Conservation (phyloP, 2,113 vertebrate genomes). For the Takifugu bimaculatus region DNA sequence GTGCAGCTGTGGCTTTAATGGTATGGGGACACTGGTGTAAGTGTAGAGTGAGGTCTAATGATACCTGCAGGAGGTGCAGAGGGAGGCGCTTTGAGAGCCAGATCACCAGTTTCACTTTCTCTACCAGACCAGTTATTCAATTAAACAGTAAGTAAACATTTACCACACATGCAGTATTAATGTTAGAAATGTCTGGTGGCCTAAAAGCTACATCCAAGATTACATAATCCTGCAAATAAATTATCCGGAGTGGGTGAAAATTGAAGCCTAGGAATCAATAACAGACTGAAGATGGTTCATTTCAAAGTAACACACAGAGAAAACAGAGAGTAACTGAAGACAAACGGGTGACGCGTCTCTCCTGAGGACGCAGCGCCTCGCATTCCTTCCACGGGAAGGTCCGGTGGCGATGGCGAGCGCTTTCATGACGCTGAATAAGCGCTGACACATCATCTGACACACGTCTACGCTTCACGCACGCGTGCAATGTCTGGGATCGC, state of each 20-base stretch:
- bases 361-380: slow-evolving; percentile 11
- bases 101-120: not conserved
- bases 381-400: slow-evolving; percentile 52
- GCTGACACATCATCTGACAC: slow-evolving; percentile 4
- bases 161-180: no score
- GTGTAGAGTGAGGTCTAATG: slow-evolving; percentile 39
- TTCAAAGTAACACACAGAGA: not conserved
- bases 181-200: no score
- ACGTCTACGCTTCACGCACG: slow-evolving; percentile 14
- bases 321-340: not conserved
- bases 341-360: not conserved
- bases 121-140: no score
- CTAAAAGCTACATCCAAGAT: no score
- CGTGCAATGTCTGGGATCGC: slow-evolving; percentile 5
- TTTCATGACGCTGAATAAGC: slow-evolving; percentile 26
- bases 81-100: not conserved
- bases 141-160: no score
- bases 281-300: not conserved
- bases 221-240: no score
- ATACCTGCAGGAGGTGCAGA: slow-evolving; percentile 14
- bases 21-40: slow-evolving; percentile 31
- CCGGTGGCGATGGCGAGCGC: slow-evolving; percentile 2
- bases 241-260: no score
- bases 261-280: no score
- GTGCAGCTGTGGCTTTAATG: slow-evolving; percentile 39